Percentiles rank a stretch among this genome's conserved stretches.
These are phyloP conservation scores for Apamea crenata DNA, from an alignment of 2,888 invertebrate genomes.

Conservation along the genomic window DNA sequence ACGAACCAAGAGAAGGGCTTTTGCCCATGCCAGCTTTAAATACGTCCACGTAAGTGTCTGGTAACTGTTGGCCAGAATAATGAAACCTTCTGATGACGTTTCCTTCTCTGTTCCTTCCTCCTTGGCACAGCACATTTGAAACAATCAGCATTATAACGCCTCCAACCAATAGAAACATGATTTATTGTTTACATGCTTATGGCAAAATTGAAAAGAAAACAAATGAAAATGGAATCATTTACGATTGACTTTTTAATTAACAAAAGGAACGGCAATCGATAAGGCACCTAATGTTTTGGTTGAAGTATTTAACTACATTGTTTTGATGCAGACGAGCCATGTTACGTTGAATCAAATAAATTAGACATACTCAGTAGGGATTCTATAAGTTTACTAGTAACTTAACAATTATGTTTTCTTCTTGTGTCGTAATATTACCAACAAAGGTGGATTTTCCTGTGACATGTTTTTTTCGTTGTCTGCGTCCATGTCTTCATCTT, in stretches of 20 bases:
- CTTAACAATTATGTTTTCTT: slow-evolving; percentile 24
- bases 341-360: slow-evolving; percentile 25
- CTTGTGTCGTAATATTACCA: slow-evolving; percentile 56
- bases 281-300: slow-evolving; percentile 49
- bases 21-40: slow-evolving; percentile 69
- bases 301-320: slow-evolving; percentile 43
- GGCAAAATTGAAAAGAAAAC: slow-evolving; percentile 2
- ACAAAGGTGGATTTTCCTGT: slow-evolving; percentile 20
- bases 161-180: slow-evolving; percentile 52
- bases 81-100: not conserved
- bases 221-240: slow-evolving; percentile 37
- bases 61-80: slow-evolving; percentile 27
- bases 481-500: not conserved
- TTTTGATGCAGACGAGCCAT: slow-evolving; percentile 7
- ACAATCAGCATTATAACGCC: slow-evolving; percentile 44
- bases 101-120: not conserved
- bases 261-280: slow-evolving; percentile 43
- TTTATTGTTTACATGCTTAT: slow-evolving; percentile 45
- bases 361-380: slow-evolving; percentile 7
- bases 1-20: slow-evolving; percentile 73
- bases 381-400: slow-evolving; percentile 9
- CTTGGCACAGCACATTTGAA: slow-evolving; percentile 37
- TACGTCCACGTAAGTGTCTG: slow-evolving; percentile 70
- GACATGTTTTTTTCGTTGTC: not conserved
- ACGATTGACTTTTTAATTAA: slow-evolving; percentile 64